Conservation (phyloP, 2,888 invertebrate species). For the Phymatocera aterrima region DNA sequence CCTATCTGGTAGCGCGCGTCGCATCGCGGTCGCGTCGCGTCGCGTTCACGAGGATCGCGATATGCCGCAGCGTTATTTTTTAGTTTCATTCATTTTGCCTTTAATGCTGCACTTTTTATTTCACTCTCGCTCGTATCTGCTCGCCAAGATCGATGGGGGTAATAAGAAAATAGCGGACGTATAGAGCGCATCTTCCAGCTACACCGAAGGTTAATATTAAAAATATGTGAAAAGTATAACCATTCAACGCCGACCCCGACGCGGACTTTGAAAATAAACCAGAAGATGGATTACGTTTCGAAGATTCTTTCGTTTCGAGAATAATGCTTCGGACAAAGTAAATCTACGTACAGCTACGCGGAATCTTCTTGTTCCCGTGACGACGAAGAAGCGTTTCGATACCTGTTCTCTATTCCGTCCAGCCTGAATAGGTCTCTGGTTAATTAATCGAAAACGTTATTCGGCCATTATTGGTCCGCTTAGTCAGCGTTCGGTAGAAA, state of each 20-base stretch:
- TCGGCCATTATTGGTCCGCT: background rate
- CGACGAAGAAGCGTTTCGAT: background rate
- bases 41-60: too few species aligned
- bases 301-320: background rate
- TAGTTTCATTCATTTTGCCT: background rate
- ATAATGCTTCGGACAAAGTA: background rate
- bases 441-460: slow-evolving; percentile 4
- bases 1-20: background rate
- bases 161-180: background rate
- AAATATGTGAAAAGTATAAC: background rate
- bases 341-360: too few species aligned
- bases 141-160: background rate
- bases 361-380: background rate
- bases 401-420: background rate
- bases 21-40: too few species aligned
- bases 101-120: slow-evolving; percentile 23
- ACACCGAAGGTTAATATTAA: too few species aligned
- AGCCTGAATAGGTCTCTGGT: background rate
- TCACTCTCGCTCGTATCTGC: background rate
- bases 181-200: slow-evolving; percentile 8
- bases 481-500: background rate
- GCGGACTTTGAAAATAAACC: background rate
- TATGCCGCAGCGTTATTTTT: background rate
- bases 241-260: background rate
- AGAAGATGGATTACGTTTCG: background rate